Evolutionary conservation across 2,113 vertebrate genomes (phyloP), one percentile per base, ranked within the genome.

Genomic region (Ctenomys sociabilis): DNA sequence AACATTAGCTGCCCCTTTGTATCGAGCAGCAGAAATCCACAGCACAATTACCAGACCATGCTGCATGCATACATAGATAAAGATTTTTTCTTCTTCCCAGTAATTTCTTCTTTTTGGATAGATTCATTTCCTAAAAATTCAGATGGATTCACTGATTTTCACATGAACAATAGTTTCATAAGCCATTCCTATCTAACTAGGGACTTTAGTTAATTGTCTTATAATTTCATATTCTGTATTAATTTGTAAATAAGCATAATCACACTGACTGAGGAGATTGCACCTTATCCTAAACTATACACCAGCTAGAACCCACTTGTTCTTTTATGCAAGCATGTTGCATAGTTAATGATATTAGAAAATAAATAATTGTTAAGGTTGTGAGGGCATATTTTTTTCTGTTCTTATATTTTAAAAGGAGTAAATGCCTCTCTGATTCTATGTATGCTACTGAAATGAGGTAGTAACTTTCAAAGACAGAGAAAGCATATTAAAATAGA

Each of bases 271-370:
- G 93, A 95, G 77, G 92, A 95, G 72, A 98, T 72, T 95, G 70
- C 32, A 97, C 87, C 57, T 96, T 5, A 8, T 61, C 94, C 95
- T 94, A 95, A 97, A 97, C 77, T 64, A 16, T 94, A 98, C 97
- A 96, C 72, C 81, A 84, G 90, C 54, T 94, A 37, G 95, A 97
- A 92, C 11, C 77, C 61, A 93, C 88, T 64, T 77, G 32, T 95
- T 59, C 88, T 96, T 92, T 97, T 93, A 30, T 73, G 59, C 30
- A 97, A 97, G 82, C 52, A 88, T 97, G 82, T 97, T 98, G 85
- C 85, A 96, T 95, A 96, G 70, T 97, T 97, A 92, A 97, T 96
- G 52, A 73, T 96, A 95, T 97, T 95, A 96, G 61, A 59, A 52
- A 84, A 91, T 98, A 97, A 98, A 98, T 70, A 68, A 68, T 14